Conservation (phyloP, 2,113 vertebrate species). For the Paratilapia polleni region DNA sequence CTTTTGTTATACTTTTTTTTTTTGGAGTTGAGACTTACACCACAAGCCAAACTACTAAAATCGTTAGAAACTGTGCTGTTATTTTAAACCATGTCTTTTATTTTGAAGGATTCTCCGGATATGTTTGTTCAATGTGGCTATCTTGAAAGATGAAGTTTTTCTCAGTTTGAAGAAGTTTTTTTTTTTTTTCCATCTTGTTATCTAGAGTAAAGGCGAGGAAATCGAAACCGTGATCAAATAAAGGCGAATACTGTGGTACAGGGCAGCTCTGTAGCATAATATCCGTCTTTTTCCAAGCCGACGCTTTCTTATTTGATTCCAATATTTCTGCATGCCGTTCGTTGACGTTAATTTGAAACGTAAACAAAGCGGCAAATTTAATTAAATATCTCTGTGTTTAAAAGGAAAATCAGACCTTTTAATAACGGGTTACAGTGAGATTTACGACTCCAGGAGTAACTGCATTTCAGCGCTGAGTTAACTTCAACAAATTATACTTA, state of each 20-base stretch:
- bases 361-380: not conserved
- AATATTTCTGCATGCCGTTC: not conserved
- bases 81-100: slow-evolving; percentile 3
- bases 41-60: not conserved
- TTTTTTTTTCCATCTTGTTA: not conserved
- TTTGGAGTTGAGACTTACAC: not conserved
- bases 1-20: rapidly evolving
- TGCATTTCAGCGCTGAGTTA: not conserved
- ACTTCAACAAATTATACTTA: slow-evolving; percentile 6
- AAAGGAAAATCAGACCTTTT: not conserved
- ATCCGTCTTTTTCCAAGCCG: not conserved
- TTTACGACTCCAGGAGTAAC: not conserved
- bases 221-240: not conserved
- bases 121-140: not conserved
- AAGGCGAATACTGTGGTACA: not conserved
- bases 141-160: not conserved
- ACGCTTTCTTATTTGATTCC: not conserved
- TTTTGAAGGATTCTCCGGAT: slow-evolving; percentile 9
- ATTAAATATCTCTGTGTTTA: not conserved
- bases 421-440: rapidly evolving
- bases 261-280: not conserved
- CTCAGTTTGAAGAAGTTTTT: not conserved
- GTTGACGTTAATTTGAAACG: not conserved
- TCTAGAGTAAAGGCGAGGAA: not conserved
- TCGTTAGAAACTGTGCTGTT: not conserved